Evolutionary conservation across 1,140 invertebrate species (phyloP).

Genomic region (Oncopeltus fasciatus): DNA sequence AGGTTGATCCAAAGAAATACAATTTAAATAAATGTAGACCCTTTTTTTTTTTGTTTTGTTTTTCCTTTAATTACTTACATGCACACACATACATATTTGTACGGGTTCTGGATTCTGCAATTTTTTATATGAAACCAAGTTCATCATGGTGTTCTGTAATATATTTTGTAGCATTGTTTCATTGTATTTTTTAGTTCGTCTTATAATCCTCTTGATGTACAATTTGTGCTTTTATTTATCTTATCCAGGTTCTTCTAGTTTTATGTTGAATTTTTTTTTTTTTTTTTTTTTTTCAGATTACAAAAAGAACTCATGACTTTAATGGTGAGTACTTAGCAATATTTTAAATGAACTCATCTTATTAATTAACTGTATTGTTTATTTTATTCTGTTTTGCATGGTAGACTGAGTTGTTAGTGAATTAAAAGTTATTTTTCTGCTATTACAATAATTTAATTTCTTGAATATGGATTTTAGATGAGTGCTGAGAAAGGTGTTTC

Average conservation of each 20-base stretch:
- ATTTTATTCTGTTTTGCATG: neutral
- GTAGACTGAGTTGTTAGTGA: neutral
- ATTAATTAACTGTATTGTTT: neutral
- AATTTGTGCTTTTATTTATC: neutral
- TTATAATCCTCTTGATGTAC: neutral
- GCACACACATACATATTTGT: too few species aligned
- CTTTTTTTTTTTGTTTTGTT: too few species aligned
- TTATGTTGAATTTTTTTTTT: neutral
- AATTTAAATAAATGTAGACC: too few species aligned
- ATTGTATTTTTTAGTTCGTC: neutral
- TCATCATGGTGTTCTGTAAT: too few species aligned
- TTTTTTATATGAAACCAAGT: too few species aligned
- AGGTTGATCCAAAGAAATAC: too few species aligned
- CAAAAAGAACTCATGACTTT: conserved; percentile 71
- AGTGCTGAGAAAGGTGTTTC: conserved; percentile 80
- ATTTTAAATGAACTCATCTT: neutral
- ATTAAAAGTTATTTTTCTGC: neutral
- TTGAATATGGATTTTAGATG: conserved; percentile 36
- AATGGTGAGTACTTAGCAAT: conserved; percentile 35
- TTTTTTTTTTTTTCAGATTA: conserved; percentile 40
- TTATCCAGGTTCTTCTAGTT: too few species aligned
- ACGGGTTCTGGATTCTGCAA: too few species aligned
- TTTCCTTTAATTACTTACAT: too few species aligned
- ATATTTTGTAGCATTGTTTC: too few species aligned
- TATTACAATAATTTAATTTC: neutral